Percentiles rank a stretch among this genome's conserved stretches.
Conservation (phyloP, 2,113 vertebrate genomes). For the Oryzias woworae region DNA sequence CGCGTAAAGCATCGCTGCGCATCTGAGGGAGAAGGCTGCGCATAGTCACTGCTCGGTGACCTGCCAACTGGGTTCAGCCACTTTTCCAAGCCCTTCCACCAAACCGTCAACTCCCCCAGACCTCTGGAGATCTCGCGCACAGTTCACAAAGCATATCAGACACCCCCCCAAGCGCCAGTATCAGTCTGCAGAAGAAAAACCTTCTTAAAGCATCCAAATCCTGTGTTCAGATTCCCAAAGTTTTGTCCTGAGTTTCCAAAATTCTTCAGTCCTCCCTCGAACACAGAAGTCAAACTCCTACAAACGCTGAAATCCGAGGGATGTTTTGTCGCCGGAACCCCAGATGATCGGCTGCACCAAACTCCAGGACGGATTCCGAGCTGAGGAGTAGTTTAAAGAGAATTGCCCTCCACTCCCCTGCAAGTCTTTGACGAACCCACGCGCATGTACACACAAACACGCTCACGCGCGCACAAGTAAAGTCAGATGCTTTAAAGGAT, state of each 20-base stretch:
- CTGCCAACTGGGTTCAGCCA: constrained; percentile 50
- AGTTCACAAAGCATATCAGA: constrained; percentile 46
- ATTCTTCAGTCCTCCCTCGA: constrained; percentile 32
- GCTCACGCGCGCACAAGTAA: constrained; percentile 14
- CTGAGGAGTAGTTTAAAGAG: constrained; percentile 68
- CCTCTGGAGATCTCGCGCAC: constrained; percentile 43
- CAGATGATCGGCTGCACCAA: constrained; percentile 36
- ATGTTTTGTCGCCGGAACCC: constrained; percentile 13
- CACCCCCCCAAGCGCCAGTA: constrained; percentile 4
- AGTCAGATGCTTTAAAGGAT: not conserved
- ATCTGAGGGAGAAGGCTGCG: constrained; percentile 30
- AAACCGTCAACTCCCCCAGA: constrained; percentile 32
- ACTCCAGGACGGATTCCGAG: constrained; percentile 57
- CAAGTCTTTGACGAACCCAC: constrained; percentile 38
- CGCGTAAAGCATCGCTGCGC: constrained; percentile 50
- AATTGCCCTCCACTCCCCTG: constrained; percentile 67
- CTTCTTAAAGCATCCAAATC: constrained; percentile 8
- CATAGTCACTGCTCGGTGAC: constrained; percentile 45
- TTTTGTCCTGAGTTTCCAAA: constrained; percentile 47
- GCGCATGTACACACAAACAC: constrained; percentile 11
- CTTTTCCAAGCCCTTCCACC: constrained; percentile 34
- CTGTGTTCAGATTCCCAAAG: constrained; percentile 37
- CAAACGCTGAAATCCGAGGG: constrained; percentile 22
- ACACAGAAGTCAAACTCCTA: constrained; percentile 52
- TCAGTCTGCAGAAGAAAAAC: constrained; percentile 17